Evolutionary conservation across 2,888 invertebrate species (phyloP), one percentile per base, ranked within the genome.

Genomic region (Euplexia lucipara): DNA sequence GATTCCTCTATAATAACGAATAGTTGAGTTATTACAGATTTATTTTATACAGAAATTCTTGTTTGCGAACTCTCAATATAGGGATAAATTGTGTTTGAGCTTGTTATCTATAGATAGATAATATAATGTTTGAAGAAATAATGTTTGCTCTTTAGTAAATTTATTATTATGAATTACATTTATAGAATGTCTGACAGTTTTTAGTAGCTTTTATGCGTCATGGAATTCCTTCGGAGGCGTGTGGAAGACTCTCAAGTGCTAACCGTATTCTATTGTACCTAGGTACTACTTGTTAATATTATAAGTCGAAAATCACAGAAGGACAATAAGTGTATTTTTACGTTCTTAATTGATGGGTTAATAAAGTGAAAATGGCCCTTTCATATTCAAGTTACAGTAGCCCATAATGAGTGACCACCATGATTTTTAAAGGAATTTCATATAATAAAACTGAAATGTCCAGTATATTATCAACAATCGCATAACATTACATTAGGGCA

Each of bases 31-130:
- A 73, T 72, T 68, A 70, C 62, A 60, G 63, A 67, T 72, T 75
- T 75, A 70, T 75, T 71, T 79, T 75, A 54, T 70, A 68, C 37
- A 80, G 35, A 66, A 59, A 83, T 78, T 82, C 74, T 76, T 81
- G 64, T 71, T 77, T 63, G 69, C 56, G 34, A 62, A 53, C 57
- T 54, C 53, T 82, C 68, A 51, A 71, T 79, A 74, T 66, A 14
- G 20, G 32, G 49, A 54, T 52, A 71, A 62, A 66, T 77, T 76
- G 64, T 65, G 52, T 74, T 76, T 70, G 67, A 34, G 26, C 22
- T 68, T 52, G 56, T 53, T 60, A 30, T 42, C 9, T 9, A 35
- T 65, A 26, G 5, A 41, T n/a, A 48, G 26, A 48, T 34, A 16
- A 42, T 70, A 48, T 34, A 16, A 42, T 70, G 30, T 75, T 54